Conservation (phyloP, 2,888 invertebrate genomes). For the Protodeltote pygarga region DNA sequence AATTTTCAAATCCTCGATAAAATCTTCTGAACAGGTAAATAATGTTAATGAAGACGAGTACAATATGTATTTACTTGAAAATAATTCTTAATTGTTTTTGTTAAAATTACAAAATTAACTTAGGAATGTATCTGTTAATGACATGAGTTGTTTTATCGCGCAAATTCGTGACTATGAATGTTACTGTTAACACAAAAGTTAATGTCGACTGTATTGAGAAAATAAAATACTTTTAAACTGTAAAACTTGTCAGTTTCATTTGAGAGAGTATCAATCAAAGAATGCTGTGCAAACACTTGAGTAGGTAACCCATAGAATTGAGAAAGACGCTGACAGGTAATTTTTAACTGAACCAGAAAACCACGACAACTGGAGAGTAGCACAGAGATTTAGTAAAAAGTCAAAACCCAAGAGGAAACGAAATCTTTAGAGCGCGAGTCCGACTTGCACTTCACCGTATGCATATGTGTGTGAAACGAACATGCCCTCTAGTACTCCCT, state of each 20-base stretch:
- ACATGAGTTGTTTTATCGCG: conserved; percentile 8
- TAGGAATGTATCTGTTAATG: conserved; percentile 7
- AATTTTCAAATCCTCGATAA: conserved; percentile 1
- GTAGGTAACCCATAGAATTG: no score
- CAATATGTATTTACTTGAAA: conserved; percentile 17
- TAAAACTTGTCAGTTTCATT: conserved; percentile 20
- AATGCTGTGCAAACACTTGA: background rate
- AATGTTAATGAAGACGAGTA: conserved; percentile 23
- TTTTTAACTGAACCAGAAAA: no score
- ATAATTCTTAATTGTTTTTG: conserved; percentile 3
- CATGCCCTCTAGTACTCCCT: no score
- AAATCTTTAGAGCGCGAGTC: no score
- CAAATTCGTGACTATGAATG: conserved; percentile 36
- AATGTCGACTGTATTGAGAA: conserved; percentile 72
- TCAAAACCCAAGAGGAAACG: no score
- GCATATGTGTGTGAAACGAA: no score
- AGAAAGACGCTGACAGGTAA: no score
- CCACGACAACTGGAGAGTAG: no score
- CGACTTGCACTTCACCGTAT: no score
- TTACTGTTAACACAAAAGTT: conserved; percentile 52
- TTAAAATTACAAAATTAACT: conserved; percentile 7
- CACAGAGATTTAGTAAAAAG: no score
- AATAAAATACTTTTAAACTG: conserved; percentile 68
- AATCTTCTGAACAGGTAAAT: background rate
- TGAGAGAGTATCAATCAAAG: background rate